Evolutionary conservation across 2,797 vertebrate genomes (phyloP).

Genomic region (Lagocephalus sceleratus): DNA sequence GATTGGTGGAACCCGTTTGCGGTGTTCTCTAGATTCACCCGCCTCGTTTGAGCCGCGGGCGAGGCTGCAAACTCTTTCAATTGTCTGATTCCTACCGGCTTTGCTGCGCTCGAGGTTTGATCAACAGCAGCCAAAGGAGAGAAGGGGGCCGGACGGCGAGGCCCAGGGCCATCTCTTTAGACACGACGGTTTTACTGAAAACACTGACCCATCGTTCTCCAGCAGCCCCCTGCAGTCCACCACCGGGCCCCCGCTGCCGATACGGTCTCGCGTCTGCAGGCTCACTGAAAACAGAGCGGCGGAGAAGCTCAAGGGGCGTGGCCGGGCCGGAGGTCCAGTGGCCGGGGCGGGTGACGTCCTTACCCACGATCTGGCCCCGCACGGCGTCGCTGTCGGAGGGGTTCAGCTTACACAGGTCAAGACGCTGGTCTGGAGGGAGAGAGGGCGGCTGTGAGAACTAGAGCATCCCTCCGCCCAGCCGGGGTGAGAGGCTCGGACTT

Average conservation of each 20-base stretch:
- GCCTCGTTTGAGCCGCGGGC: no score
- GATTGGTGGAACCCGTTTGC: no score
- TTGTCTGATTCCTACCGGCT: no score
- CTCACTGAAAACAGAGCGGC: conserved; percentile 79
- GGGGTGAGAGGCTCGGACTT: conserved; percentile 53
- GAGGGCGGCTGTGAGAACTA: neutral
- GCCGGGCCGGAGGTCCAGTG: neutral
- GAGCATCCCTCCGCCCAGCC: neutral
- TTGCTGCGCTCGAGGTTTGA: no score
- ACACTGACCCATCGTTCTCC: conserved; percentile 93
- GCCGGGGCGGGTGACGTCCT: conserved; percentile 46
- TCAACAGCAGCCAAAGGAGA: no score
- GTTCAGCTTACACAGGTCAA: conserved; percentile 99
- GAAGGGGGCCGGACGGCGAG: no score
- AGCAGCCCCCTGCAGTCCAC: conserved; percentile 95
- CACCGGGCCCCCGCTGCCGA: conserved; percentile 91
- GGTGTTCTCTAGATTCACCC: no score
- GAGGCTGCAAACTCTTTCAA: no score
- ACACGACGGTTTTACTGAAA: no score
- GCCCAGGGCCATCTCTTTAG: no score
- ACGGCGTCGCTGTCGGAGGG: conserved; percentile 96
- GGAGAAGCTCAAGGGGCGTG: conserved; percentile 23
- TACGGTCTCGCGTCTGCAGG: conserved; percentile 94
- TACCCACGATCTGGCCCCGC: conserved; percentile 97
- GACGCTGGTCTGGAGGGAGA: conserved; percentile 87